Evolutionary conservation across 2,113 vertebrate species (phyloP), one percentile per base, ranked within the genome.

Genomic region (Oryzias melastigma): DNA sequence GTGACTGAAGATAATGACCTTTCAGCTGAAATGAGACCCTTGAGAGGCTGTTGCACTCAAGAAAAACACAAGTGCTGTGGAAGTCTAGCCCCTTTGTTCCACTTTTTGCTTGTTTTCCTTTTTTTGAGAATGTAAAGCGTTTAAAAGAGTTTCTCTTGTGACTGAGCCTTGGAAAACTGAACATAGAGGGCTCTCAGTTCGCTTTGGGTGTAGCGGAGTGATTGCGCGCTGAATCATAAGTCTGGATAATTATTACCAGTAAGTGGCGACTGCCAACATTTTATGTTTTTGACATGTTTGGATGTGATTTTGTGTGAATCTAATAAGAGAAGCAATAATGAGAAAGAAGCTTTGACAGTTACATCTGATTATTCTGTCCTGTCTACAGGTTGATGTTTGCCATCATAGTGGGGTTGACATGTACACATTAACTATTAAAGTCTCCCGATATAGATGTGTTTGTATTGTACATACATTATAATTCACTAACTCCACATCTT

Each of bases 11-110:
- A 87, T 87, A 88, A 87, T 74, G 77, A 73, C 78, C 74, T 75
- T 59, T 71, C 70, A 68, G 73, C 53, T 19, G 57, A 81, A 90
- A 90, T 62, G 73, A 84, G 78, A 73, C 87, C 89, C 89, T 18
- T 19, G 85, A 78, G 84, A 82, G 55, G 20, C 18, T 68, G 14
- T 54, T 74, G 73, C 22, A 25, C 71, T 82, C 35, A 62, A 78
- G 62, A 74, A 68, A 72, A 78, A 78, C 74, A 83, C 61, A 71
- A 47, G 29, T 74, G 65, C 62, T 77, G 63, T 81, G 73, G 52
- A 78, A 65, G 72, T 75, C 51, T 17, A 55, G 18, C 52, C 59
- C 70, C 75, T 87, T 81, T 82, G 80, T 81, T 82, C 72, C 73
- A 75, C 62, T 84, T 68, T 71, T 25, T 65, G 68, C 51, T 60